Evolutionary conservation across 2,113 vertebrate genomes (phyloP).

Genomic region (Sinosuthora webbiana): DNA sequence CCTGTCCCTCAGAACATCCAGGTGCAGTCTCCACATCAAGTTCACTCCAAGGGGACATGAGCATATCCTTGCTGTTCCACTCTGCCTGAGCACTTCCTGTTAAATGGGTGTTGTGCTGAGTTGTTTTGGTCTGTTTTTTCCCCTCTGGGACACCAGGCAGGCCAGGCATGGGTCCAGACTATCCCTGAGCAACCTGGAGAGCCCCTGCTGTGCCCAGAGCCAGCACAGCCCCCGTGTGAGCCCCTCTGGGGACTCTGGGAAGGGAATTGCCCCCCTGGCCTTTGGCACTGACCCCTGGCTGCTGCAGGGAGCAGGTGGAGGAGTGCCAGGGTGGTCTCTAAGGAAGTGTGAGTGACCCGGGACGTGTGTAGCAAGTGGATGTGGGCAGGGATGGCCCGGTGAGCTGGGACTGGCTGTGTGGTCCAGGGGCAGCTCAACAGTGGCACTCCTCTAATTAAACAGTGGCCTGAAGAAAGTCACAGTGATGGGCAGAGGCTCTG

Average conservation of each 20-base stretch:
- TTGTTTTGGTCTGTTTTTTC: neutral
- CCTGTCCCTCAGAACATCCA: neutral
- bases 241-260: neutral
- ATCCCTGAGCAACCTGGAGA: neutral
- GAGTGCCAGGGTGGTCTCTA: neutral
- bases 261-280: neutral
- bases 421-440: neutral
- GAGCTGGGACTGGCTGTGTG: neutral
- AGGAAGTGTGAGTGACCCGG: neutral
- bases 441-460: neutral
- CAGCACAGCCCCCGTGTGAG: accelerated
- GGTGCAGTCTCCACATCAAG: neutral
- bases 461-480: neutral
- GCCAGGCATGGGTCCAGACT: neutral
- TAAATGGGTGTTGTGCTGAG: neutral
- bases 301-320: neutral
- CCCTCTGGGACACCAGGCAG: neutral
- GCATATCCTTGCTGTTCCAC: neutral
- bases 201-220: neutral
- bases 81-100: neutral
- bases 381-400: neutral
- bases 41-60: neutral
- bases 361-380: neutral
- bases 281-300: neutral
- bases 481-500: neutral